These are phyloP conservation scores for Rhizoglyphus robini DNA, from an alignment of 1,140 invertebrate genomes.

Conservation along the genomic window DNA sequence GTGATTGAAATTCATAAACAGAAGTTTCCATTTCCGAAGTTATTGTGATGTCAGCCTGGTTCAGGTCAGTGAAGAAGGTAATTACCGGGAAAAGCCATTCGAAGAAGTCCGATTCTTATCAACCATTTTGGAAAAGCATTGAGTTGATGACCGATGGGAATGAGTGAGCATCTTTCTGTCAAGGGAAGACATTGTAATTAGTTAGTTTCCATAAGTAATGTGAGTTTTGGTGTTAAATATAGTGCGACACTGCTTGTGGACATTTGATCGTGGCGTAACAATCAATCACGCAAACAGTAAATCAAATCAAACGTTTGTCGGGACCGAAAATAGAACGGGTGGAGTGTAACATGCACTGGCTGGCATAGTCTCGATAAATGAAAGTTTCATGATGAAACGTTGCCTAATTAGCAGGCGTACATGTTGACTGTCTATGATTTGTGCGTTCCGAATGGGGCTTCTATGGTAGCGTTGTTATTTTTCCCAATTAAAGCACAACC, in stretches of 20 bases:
- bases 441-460: not conserved
- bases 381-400: too few relatives aligned
- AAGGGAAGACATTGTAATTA: too few relatives aligned
- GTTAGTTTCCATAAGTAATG: too few relatives aligned
- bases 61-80: not conserved
- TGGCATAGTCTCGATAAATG: not conserved
- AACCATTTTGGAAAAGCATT: not conserved
- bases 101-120: not conserved
- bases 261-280: not conserved
- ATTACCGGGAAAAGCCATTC: slow-evolving; percentile 2
- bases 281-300: not conserved
- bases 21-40: not conserved
- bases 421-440: not conserved
- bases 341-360: not conserved
- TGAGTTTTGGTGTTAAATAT: not conserved
- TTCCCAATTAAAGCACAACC: too few relatives aligned
- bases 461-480: too few relatives aligned
- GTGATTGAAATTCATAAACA: not conserved
- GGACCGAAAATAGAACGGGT: not conserved
- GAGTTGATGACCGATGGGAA: not conserved
- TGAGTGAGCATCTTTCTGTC: slow-evolving; percentile 10
- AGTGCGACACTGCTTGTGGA: not conserved
- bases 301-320: not conserved
- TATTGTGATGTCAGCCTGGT: not conserved
- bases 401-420: not conserved